A percentile compares a stretch with the other conserved stretches of the same genome.
Evolutionary conservation across 2,888 invertebrate species (phyloP).

Genomic region (Metopia argyrocephala): DNA sequence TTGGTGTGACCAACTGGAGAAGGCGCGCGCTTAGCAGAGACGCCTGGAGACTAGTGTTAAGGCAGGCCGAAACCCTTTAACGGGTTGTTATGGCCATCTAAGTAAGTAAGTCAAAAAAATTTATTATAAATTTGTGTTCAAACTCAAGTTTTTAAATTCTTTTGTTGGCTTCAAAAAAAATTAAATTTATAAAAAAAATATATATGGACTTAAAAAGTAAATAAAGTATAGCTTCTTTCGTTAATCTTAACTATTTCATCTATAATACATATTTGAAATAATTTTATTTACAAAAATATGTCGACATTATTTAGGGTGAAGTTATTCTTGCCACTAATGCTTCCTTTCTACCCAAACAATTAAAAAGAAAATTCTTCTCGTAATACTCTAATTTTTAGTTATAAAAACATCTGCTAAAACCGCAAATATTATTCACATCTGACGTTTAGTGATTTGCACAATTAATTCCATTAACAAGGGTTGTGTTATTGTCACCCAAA

Average conservation of each 20-base stretch:
- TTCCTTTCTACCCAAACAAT: background rate
- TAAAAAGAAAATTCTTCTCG: background rate
- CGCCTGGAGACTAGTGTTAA: too few species aligned
- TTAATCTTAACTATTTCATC: background rate
- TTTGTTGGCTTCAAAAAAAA: too few species aligned
- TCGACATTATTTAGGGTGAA: background rate
- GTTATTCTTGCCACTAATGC: background rate
- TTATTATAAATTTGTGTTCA: too few species aligned
- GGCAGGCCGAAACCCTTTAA: too few species aligned
- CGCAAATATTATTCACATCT: conserved; percentile 29
- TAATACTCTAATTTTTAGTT: background rate
- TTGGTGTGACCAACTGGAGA: too few species aligned
- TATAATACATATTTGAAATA: background rate
- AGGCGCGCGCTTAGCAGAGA: too few species aligned
- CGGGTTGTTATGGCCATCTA: too few species aligned
- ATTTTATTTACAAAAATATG: conserved; percentile 1
- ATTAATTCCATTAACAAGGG: conserved; percentile 25
- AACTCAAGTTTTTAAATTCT: too few species aligned
- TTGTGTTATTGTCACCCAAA: background rate
- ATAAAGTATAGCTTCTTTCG: too few species aligned
- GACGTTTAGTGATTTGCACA: conserved; percentile 3
- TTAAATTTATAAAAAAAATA: too few species aligned
- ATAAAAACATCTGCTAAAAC: conserved; percentile 28
- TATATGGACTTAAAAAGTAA: too few species aligned
- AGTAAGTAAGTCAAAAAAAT: too few species aligned